These are phyloP conservation scores for Mastigias papua DNA, from an alignment of 30 jellyfish, hydroid and myxozoan genomes.

Conservation along the genomic window DNA sequence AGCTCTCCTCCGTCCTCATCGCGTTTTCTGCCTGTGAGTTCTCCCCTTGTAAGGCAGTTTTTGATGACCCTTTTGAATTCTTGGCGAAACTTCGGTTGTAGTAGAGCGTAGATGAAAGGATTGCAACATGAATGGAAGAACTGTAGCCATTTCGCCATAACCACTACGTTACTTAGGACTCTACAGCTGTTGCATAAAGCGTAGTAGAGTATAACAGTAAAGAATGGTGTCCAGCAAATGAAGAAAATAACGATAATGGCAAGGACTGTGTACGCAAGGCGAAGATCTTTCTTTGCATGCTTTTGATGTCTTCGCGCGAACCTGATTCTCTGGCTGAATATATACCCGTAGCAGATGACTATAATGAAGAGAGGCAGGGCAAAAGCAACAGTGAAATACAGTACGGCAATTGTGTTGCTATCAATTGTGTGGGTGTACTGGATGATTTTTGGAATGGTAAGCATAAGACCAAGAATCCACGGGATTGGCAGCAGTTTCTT, in stretches of 20 bases:
- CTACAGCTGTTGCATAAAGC: constrained; percentile 48
- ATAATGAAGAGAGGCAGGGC: constrained; percentile 31
- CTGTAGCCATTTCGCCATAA: constrained; percentile 60
- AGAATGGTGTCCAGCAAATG: constrained; percentile 75
- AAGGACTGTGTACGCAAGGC: constrained; percentile 56
- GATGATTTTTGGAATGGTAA: constrained; percentile 45
- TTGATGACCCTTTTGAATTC: constrained; percentile 33
- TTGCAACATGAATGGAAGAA: constrained; percentile 76
- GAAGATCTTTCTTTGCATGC: constrained; percentile 29
- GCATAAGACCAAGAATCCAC: constrained; percentile 31
- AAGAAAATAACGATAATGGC: constrained; percentile 46
- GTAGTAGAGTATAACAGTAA: constrained; percentile 45
- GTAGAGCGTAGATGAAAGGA: constrained; percentile 63
- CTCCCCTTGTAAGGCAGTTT: constrained; percentile 10
- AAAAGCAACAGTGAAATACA: constrained; percentile 29
- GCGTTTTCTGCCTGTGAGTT: background rate
- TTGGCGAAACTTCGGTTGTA: constrained; percentile 62
- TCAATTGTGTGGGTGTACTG: constrained; percentile 24
- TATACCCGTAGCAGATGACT: constrained; percentile 50
- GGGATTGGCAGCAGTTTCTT: constrained; percentile 31
- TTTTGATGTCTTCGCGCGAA: background rate
- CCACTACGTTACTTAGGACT: constrained; percentile 8
- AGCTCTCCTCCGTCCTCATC: background rate
- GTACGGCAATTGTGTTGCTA: background rate
- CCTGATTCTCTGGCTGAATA: constrained; percentile 5